Evolutionary conservation across 2,113 vertebrate species (phyloP).

Genomic region (Felis catus): F.catus_Fca126_mat1.0 CM031411.1:94838001-94838500

Average conservation of each 20-base stretch:
- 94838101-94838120: not conserved
- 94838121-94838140: slow-evolving; percentile 43
- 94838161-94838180: slow-evolving; percentile 51
- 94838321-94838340: no score
- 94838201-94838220: not conserved
- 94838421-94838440: no score
- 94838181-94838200: slow-evolving; percentile 33
- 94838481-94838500: slow-evolving; percentile 42
- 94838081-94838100: slow-evolving; percentile 41
- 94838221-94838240: not conserved
- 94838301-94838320: fast-evolving
- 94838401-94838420: no score
- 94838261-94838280: no score
- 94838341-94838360: no score
- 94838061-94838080: slow-evolving; percentile 50
- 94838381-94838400: no score
- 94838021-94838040: slow-evolving; percentile 62
- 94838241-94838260: no score
- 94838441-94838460: not conserved
- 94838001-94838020: slow-evolving; percentile 60
- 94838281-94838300: no score
- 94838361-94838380: no score
- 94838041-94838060: slow-evolving; percentile 57
- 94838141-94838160: slow-evolving; percentile 44
- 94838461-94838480: slow-evolving; percentile 17